Evolutionary conservation across 2,797 vertebrate genomes (phyloP), one percentile per base, ranked within the genome.

Genomic region (Poeciliopsis turneri): DNA sequence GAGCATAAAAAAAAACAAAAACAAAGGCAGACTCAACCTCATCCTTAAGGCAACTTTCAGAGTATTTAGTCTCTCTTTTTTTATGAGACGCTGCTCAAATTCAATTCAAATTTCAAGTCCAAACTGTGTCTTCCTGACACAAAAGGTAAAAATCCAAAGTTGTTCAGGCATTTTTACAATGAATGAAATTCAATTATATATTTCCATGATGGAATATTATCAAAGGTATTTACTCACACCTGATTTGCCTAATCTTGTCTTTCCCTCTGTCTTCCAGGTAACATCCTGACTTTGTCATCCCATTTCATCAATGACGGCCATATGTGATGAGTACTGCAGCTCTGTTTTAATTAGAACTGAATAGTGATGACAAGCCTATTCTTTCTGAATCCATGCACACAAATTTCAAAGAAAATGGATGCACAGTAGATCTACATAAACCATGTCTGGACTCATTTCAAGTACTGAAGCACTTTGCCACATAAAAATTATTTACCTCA

Each of bases 261-360:
- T 45, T 88, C 25, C 28, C 49, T 88, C 23, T 94, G 70, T 91
- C 66, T 93, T 92, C 47, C 93, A 96, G 95, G 95, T 96, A 95
- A 95, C 74, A 64, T 82, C 74, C 72, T 86, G 49, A 87, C 87
- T 83, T 80, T 75, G 88, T 83, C 83, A 55, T 82, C 87, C 74
- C 75, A 74, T 45, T 72, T 71, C 81, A 74, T 79, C 75, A 77
- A 6, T 49, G 90, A 88, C 76, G 75, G 79, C 83, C 36, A 64
- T 43, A 78, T 80, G 79, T 78, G 91, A 90, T 90, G 89, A 95
- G 93, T 94, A 93, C 89, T 83, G 68, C 18, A 74, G 47, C 74
- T 83, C 86, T 83, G 47, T 41, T 75, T 76, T 73, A 30, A 74
- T 41, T 73, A 47, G 69, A 82, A 53, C 61, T 83, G 39, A 79